phyloP scores from a whole-genome alignment of 64 coral and sea anemone species.

The Catalaphyllia jardinei region DNA sequence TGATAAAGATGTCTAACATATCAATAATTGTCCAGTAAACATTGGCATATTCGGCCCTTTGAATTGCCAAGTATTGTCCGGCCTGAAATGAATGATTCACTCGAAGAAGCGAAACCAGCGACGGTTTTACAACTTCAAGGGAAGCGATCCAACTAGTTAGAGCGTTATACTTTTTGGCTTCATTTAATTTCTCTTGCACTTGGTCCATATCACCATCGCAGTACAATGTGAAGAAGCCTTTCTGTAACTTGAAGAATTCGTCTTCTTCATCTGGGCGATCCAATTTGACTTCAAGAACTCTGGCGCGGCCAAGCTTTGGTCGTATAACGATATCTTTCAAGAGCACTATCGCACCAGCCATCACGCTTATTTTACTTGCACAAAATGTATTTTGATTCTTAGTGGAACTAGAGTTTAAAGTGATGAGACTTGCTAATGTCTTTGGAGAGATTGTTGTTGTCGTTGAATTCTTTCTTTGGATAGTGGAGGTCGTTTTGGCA shows the following conservation, averaged over 20 bases:
- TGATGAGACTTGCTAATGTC: not conserved
- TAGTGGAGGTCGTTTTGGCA: too few relatives aligned
- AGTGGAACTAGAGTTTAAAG: not conserved
- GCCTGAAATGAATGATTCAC: not conserved
- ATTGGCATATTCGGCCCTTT: conserved; percentile 50
- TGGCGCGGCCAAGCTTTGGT: conserved; percentile 37
- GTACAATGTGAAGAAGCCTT: conserved; percentile 49
- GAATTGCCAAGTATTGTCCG: conserved; percentile 28
- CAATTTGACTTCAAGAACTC: not conserved
- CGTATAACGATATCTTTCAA: not conserved
- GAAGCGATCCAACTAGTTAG: not conserved
- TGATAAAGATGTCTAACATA: conserved; percentile 28
- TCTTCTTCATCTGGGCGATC: conserved; percentile 21
- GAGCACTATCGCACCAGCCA: not conserved
- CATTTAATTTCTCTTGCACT: not conserved
- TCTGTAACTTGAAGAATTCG: conserved; percentile 15
- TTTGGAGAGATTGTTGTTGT: too few relatives aligned
- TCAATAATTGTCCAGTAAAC: conserved; percentile 51
- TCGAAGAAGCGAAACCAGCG: not conserved
- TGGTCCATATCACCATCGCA: not conserved
- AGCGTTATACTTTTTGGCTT: not conserved
- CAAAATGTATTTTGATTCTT: not conserved
- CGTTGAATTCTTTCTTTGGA: too few relatives aligned
- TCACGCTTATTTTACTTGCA: not conserved
- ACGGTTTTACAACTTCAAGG: conserved; percentile 15